These are phyloP conservation scores for Auanema sp. DNA, from an alignment of 2,888 invertebrate genomes.

Conservation along the genomic window DNA sequence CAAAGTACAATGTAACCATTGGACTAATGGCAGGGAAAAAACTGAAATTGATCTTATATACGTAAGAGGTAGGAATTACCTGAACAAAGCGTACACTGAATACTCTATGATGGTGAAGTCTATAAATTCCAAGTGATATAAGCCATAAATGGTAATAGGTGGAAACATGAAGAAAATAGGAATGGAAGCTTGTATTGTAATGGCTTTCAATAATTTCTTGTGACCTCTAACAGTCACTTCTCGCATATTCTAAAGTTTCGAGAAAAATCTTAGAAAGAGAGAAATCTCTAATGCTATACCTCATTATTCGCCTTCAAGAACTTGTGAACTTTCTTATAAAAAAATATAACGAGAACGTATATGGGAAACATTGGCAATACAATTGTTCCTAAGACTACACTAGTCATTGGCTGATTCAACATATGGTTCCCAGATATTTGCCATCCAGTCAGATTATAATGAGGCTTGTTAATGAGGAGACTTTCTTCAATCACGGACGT, in stretches of 20 bases:
- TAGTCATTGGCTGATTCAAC: slow-evolving; percentile 40
- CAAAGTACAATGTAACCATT: slow-evolving; percentile 39
- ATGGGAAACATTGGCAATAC: slow-evolving; percentile 53
- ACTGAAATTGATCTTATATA: slow-evolving; percentile 21
- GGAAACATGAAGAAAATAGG: slow-evolving; percentile 50
- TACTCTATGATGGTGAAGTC: slow-evolving; percentile 38
- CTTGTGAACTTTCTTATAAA: slow-evolving; percentile 40
- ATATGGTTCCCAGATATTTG: slow-evolving; percentile 43
- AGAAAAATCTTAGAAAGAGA: not conserved
- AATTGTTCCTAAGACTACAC: slow-evolving; percentile 42
- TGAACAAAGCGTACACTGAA: slow-evolving; percentile 45
- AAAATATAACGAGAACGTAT: slow-evolving; percentile 38
- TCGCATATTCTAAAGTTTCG: slow-evolving; percentile 7
- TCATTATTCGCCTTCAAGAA: slow-evolving; percentile 24
- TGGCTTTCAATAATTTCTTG: slow-evolving; percentile 21
- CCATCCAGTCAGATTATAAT: slow-evolving; percentile 27
- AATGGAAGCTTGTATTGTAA: slow-evolving; percentile 47
- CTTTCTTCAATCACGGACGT: slow-evolving; percentile 31
- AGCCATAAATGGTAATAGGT: slow-evolving; percentile 44
- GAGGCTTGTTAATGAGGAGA: slow-evolving; percentile 24
- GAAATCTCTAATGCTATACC: slow-evolving; percentile 4
- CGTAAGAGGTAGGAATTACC: slow-evolving; percentile 18
- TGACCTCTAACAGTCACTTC: slow-evolving; percentile 1
- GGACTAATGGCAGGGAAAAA: slow-evolving; percentile 39
- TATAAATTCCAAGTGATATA: slow-evolving; percentile 47